Evolutionary conservation across 1,140 invertebrate genomes (phyloP), one percentile per base, ranked within the genome.

Genomic region (Tetramorium parvispinum): DNA sequence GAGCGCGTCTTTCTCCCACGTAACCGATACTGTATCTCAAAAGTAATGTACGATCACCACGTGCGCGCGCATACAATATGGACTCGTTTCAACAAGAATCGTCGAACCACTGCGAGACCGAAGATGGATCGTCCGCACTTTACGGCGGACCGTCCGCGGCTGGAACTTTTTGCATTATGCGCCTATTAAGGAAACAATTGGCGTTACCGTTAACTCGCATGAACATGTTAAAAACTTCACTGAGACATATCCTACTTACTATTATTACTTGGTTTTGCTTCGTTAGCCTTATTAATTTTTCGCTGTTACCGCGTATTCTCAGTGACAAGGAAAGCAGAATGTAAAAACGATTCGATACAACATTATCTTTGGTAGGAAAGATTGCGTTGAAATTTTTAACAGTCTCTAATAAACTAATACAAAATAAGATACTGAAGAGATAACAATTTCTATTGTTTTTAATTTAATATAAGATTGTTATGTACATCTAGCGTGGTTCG

Each of bases 151-250:
- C 10, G 57, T 40, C 21, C 16, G 46, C 27, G 46, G 46, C 11
- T 40, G 32, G 7, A 79, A 53, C 63, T 81, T 70, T 70, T 70
- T 53, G 43, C 49, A 21, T 53, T 70, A 81, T 4, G 21, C 16
- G 37, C 21, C 66, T 21, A 24, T 81, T 71, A 43, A 81, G 65
- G 21, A 55, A 27, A 81, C 51, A 55, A 81, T 81, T 43, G 49
- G 10, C 49, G 21, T 53, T 51, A 79, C 37, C 27, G 43, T 51
- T 77, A 32, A 8, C 37, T n/a, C 7, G 55, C 40, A 59, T 13
- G 46, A 40, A 32, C 40, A 18, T 16, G 55, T 46, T 46, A 61
- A 61, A 78, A 78, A 78, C 21, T 65, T n/a, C 11, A 10, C 21
- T 11, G 24, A 16, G 49, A 65, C 55, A 27, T 46, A 18, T 78